Evolutionary conservation across 1,140 invertebrate species (phyloP).

Genomic region (Papilio helenus): DNA sequence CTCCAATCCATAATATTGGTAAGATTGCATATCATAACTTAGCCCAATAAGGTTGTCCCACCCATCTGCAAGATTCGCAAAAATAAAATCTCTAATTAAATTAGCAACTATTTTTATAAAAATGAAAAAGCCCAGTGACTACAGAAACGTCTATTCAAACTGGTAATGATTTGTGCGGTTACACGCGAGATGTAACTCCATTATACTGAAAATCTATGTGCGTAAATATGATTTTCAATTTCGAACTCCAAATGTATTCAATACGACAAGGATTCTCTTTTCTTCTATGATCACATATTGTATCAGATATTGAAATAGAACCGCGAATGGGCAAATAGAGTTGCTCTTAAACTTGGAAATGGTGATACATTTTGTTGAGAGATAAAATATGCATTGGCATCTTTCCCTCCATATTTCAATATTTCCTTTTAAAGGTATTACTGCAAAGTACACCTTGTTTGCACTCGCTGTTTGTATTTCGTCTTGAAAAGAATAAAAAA

Average conservation of each 20-base stretch:
- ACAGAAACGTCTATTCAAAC: too few relatives aligned
- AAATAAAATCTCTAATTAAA: too few relatives aligned
- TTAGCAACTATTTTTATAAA: too few relatives aligned
- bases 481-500: not conserved
- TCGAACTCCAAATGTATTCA: not conserved
- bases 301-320: not conserved
- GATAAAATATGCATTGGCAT: not conserved
- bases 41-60: too few relatives aligned
- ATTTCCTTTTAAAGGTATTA: conserved; percentile 16
- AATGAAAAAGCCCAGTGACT: too few relatives aligned
- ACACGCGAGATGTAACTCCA: too few relatives aligned
- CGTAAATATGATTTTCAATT: not conserved
- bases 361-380: not conserved
- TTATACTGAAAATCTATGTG: not conserved
- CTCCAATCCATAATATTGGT: too few relatives aligned
- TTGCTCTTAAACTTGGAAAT: not conserved
- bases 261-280: not conserved
- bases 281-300: not conserved
- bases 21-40: too few relatives aligned
- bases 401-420: not conserved
- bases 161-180: too few relatives aligned
- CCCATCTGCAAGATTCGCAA: too few relatives aligned
- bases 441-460: not conserved
- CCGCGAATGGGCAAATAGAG: not conserved
- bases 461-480: not conserved